phyloP scores from a whole-genome alignment of 1,140 invertebrate genomes.

The Psilanteris sp. region DNA sequence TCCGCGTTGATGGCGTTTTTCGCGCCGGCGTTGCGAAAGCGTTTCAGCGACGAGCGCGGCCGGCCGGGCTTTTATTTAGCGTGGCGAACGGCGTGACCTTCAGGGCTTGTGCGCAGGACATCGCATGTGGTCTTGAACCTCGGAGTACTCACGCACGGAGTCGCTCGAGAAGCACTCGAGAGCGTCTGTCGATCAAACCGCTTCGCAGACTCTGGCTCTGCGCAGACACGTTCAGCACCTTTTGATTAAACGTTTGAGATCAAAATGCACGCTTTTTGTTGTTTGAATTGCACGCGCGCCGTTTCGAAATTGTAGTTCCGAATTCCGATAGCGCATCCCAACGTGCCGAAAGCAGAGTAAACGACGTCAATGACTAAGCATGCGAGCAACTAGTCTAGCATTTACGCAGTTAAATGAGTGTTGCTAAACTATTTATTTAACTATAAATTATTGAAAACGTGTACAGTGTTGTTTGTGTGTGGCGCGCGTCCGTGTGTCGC shows the following conservation, averaged over 20 bases:
- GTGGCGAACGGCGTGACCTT: slow-evolving; percentile 56
- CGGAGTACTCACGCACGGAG: slow-evolving; percentile 43
- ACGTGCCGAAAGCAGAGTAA: too few species aligned
- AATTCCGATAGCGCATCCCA: too few species aligned
- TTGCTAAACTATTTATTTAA: too few species aligned
- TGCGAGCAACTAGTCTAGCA: too few species aligned
- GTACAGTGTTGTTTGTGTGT: too few species aligned
- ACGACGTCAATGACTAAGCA: too few species aligned
- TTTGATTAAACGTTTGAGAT: slow-evolving; percentile 27
- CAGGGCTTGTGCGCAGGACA: slow-evolving; percentile 55
- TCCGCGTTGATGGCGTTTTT: slow-evolving; percentile 37
- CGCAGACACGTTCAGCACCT: slow-evolving; percentile 27
- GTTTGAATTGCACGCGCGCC: too few species aligned
- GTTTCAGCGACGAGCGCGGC: slow-evolving; percentile 41
- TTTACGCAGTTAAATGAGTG: too few species aligned
- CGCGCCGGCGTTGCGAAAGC: slow-evolving; percentile 37
- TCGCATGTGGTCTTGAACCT: slow-evolving; percentile 60
- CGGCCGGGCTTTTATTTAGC: slow-evolving; percentile 62
- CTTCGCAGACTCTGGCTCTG: slow-evolving; percentile 1
- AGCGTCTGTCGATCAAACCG: slow-evolving; percentile 57
- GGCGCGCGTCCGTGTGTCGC: too few species aligned
- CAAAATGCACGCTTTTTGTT: too few species aligned
- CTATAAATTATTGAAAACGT: too few species aligned
- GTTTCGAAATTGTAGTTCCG: too few species aligned
- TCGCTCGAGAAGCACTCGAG: slow-evolving; percentile 50